phyloP scores from a whole-genome alignment of 2,113 vertebrate species.

The Ptychochromis oligacanthus region DNA sequence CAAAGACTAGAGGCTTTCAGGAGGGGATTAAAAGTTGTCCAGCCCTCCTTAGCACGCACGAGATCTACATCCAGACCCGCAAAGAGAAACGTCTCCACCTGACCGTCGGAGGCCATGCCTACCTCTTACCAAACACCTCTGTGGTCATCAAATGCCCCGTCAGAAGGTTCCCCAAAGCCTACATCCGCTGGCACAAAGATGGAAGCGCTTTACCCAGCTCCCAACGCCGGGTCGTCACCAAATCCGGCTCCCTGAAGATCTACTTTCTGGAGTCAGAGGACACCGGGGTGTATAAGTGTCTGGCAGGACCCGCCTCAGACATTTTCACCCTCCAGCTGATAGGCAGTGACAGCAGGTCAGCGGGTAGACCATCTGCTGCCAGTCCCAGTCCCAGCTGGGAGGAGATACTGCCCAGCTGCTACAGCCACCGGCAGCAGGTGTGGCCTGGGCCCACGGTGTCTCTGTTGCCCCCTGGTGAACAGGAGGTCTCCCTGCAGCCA shows the following conservation, averaged over 20 bases:
- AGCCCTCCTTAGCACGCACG: constrained; percentile 78
- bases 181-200: constrained; percentile 90
- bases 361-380: constrained; percentile 49
- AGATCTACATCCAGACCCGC: constrained; percentile 89
- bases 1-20: not conserved
- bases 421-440: not conserved
- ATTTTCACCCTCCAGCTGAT: constrained; percentile 87
- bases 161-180: constrained; percentile 84
- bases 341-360: constrained; percentile 81
- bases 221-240: constrained; percentile 83
- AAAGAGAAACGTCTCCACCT: constrained; percentile 88
- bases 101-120: constrained; percentile 87
- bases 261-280: constrained; percentile 80
- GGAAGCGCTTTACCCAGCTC: constrained; percentile 79
- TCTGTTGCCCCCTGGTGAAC: constrained; percentile 50
- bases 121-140: constrained; percentile 89
- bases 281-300: constrained; percentile 85
- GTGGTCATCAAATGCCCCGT: constrained; percentile 90
- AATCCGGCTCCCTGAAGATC: constrained; percentile 88
- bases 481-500: constrained; percentile 52
- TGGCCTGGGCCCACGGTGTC: not conserved
- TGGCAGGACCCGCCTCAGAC: constrained; percentile 82
- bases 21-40: constrained; percentile 70
- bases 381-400: not conserved
- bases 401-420: constrained; percentile 18